Evolutionary conservation across 2,797 vertebrate species (phyloP), one percentile per base, ranked within the genome.

Genomic region (Rostrhamus sociabilis): DNA sequence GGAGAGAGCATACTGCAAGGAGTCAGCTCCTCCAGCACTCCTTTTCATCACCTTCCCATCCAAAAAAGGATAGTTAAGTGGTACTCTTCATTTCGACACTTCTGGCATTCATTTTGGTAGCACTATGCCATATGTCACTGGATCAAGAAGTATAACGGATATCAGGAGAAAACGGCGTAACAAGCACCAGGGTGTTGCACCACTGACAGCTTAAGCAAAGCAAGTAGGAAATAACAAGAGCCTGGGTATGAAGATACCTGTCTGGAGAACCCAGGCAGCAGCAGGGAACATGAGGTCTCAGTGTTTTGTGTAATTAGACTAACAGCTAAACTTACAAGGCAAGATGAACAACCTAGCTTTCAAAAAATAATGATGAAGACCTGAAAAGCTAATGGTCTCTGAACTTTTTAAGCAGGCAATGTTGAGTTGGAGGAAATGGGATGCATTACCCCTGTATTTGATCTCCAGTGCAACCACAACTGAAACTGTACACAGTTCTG

Each of bases 401-500:
- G 3, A 73, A 48, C 6, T 32, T 88, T 56, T 63, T 9, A 85
- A 73, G 64, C 34, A 31, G 23, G 27, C 7, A 52, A 60, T 16
- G 74, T 1, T 17, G 6, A 71, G 15, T 15, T 56, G 27, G 32
- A 83, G n/a, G 27, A 80, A 73, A 90, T 1, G 11, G 36, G 59
- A 91, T 34, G 40, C 8, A 23, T 45, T 55, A 53, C 13, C 17
- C 31, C n/a, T 73, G 8, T 38, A 73, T 63, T 45, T 55, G 36
- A 85, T 43, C 36, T 42, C 23, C n/a, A 58, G 11, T 23, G 17
- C 47, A 67, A 67, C 23, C 55, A 71, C 55, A 91, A 16, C 19
- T 25, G 22, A 53, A 45, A 75, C 5, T 0, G 0, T 11, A 42
- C 25, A 23, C 6, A 60, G 45, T 40, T 85, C 27, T 36, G 12